Conservation (phyloP, 2,797 vertebrate species). For the Peromyscus aztecus region DNA sequence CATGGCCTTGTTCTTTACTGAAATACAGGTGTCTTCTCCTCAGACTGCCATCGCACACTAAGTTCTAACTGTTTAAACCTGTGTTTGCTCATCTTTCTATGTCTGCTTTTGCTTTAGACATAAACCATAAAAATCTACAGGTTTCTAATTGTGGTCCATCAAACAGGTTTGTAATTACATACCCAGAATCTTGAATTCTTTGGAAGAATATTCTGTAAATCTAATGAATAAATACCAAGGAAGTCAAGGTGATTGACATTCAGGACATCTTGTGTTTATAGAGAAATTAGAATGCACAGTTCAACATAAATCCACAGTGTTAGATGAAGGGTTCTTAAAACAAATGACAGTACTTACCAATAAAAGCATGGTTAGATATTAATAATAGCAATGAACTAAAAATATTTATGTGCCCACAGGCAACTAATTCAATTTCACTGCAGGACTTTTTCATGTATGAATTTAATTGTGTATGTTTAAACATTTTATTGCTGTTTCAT, state of each 20-base stretch:
- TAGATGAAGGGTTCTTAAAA: constrained; percentile 65
- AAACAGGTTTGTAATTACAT: not conserved
- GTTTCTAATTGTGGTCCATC: constrained; percentile 20
- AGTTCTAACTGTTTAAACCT: not conserved
- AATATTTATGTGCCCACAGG: constrained; percentile 80
- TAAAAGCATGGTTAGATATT: constrained; percentile 66
- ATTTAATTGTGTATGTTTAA: constrained; percentile 78
- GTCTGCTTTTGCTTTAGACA: constrained; percentile 39
- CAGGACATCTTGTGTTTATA: not conserved
- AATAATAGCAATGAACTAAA: constrained; percentile 75
- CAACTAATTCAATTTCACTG: constrained; percentile 80
- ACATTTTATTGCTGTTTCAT: constrained; percentile 79
- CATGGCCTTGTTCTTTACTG: not conserved
- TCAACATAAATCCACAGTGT: not conserved
- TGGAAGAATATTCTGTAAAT: constrained; percentile 48
- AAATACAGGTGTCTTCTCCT: not conserved
- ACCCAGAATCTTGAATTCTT: constrained; percentile 40
- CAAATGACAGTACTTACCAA: constrained; percentile 65
- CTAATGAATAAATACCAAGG: constrained; percentile 28
- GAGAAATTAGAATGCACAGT: constrained; percentile 33
- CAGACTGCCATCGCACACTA: not conserved
- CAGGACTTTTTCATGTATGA: constrained; percentile 77
- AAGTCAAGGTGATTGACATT: constrained; percentile 10
- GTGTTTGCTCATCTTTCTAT: not conserved
- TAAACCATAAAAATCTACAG: constrained; percentile 35